Evolutionary conservation across 2,888 invertebrate species (phyloP).

Genomic region (Agrilus cyanescens): DNA sequence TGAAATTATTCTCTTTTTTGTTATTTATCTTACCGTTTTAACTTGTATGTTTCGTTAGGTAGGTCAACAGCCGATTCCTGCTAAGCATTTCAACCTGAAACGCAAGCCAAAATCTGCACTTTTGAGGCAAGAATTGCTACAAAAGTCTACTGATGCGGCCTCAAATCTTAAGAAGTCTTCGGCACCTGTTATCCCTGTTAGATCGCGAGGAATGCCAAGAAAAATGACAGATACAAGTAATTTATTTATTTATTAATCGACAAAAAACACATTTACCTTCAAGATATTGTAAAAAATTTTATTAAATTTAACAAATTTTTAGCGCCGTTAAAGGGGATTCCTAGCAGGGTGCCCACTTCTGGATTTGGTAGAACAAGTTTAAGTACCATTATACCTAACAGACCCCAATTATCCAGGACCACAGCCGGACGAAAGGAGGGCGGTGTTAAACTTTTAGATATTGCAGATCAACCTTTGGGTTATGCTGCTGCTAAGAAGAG

Average conservation of each 20-base stretch:
- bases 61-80: constrained; percentile 68
- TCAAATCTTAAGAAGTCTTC: constrained; percentile 80
- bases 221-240: constrained; percentile 95
- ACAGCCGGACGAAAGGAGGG: constrained; percentile 70
- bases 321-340: constrained; percentile 89
- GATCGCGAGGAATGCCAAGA: constrained; percentile 80
- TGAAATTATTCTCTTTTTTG: background rate
- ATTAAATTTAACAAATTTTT: constrained; percentile 15
- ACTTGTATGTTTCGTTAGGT: constrained; percentile 39
- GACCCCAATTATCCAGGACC: constrained; percentile 47
- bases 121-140: constrained; percentile 75
- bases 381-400: constrained; percentile 37
- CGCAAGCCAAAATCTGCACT: constrained; percentile 91
- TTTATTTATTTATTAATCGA: constrained; percentile 17
- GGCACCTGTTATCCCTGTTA: constrained; percentile 78
- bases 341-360: constrained; percentile 62
- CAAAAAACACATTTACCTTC: background rate
- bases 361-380: constrained; percentile 48
- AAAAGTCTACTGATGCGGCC: constrained; percentile 83
- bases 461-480: constrained; percentile 82
- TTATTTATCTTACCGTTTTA: background rate
- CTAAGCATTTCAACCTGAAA: constrained; percentile 86
- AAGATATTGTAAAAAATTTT: constrained; percentile 2
- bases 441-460: constrained; percentile 88
- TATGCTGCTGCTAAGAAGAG: constrained; percentile 79